Percentiles rank a stretch among this genome's conserved stretches.
Conservation (phyloP, 1,140 invertebrate genomes). For the Nephotettix cincticeps region DNA sequence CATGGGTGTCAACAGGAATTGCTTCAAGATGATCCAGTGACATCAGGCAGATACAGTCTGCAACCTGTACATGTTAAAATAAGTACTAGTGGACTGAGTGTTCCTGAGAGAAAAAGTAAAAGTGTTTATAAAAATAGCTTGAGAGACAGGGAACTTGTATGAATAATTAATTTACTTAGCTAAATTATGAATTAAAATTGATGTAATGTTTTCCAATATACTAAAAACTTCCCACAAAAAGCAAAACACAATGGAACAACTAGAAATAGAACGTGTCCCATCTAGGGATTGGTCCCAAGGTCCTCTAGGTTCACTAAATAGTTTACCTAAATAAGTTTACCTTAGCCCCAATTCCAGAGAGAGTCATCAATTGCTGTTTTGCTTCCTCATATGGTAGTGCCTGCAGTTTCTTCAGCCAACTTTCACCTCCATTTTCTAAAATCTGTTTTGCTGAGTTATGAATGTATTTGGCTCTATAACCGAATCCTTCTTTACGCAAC, state of each 20-base stretch:
- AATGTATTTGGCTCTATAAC: constrained; percentile 89
- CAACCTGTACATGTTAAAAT: constrained; percentile 64
- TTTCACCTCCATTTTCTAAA: constrained; percentile 59
- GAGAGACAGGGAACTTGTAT: too few species aligned
- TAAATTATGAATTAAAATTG: too few species aligned
- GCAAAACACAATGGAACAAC: too few species aligned
- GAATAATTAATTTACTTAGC: too few species aligned
- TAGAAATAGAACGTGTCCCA: too few species aligned
- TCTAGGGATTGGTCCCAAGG: too few species aligned
- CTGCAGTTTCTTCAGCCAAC: constrained; percentile 71
- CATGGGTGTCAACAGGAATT: constrained; percentile 95
- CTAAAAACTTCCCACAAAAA: too few species aligned
- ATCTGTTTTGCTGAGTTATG: constrained; percentile 69
- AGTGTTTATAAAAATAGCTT: too few species aligned
- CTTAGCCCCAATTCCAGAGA: constrained; percentile 88
- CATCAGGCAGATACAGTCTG: constrained; percentile 99
- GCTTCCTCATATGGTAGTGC: constrained; percentile 70
- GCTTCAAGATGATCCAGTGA: constrained; percentile 85
- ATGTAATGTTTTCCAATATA: too few species aligned
- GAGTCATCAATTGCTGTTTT: constrained; percentile 66
- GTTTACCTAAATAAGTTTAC: constrained; percentile 55
- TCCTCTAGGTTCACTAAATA: too few species aligned
- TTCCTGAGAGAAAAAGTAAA: too few species aligned
- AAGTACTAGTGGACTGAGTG: too few species aligned
- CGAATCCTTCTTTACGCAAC: constrained; percentile 81